Evolutionary conservation across 2,888 invertebrate species (phyloP).

Genomic region (Protophormia terraenovae): DNA sequence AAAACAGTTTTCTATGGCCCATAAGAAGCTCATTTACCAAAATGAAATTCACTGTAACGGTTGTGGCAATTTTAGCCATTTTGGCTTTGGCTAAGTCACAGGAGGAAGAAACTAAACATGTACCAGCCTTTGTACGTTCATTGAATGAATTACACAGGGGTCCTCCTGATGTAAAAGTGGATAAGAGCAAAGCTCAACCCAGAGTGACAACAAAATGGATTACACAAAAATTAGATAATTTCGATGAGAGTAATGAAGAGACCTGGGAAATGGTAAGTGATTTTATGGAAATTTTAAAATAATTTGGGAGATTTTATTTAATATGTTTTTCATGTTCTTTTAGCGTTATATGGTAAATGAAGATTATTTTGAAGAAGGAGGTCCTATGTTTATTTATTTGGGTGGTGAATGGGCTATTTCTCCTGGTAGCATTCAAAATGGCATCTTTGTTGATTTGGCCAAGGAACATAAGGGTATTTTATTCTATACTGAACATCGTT

Average conservation of each 20-base stretch:
- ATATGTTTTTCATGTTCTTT: not conserved
- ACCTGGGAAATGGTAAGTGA: slow-evolving; percentile 82
- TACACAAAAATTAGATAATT: slow-evolving; percentile 84
- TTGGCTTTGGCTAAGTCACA: slow-evolving; percentile 44
- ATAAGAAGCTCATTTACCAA: slow-evolving; percentile 67
- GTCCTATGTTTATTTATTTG: slow-evolving; percentile 85
- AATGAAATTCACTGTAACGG: slow-evolving; percentile 70
- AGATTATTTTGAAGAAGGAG: slow-evolving; percentile 81
- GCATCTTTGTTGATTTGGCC: slow-evolving; percentile 85
- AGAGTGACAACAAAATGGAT: slow-evolving; percentile 80
- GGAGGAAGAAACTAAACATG: slow-evolving; percentile 51
- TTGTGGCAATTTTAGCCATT: slow-evolving; percentile 60
- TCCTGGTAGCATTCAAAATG: slow-evolving; percentile 83
- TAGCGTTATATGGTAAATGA: slow-evolving; percentile 83
- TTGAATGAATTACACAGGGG: slow-evolving; percentile 63
- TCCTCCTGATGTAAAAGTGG: slow-evolving; percentile 32
- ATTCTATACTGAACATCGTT: slow-evolving; percentile 91
- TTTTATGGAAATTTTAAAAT: not conserved
- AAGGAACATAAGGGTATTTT: slow-evolving; percentile 84
- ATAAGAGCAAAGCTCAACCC: not conserved
- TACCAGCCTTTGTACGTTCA: slow-evolving; percentile 71
- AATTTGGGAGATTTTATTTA: not conserved
- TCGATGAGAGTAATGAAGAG: slow-evolving; percentile 82
- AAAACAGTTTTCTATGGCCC: not conserved
- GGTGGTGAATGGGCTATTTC: slow-evolving; percentile 88